Base-by-base conservation (phyloP, 2,797 vertebrate species). In the Schizopygopsis pylzovi region DNA sequence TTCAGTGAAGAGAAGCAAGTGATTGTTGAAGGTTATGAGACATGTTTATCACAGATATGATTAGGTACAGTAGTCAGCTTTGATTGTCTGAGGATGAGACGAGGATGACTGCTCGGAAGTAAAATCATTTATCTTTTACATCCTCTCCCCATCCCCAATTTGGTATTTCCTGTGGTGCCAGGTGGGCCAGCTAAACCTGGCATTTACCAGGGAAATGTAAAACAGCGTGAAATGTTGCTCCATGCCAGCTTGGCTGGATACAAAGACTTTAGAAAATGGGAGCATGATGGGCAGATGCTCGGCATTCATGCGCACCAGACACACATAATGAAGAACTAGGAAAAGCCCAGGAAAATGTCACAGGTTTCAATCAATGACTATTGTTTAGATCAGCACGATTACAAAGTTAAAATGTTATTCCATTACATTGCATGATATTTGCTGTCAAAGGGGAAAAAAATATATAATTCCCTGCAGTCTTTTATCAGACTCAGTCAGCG, bases 191-290 rank as follows among this genome's bases (percentile, higher is more conserved):
- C 75, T 81, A 78, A 84, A 79, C 71, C 86, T 82, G 81, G 81
- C 87, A 81, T 83, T 89, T 83, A 84, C 80, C 80, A 79, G 87
- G 28, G 80, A 89, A 90, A 89, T 84, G 87, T 87, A 85, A 88
- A 84, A 79, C 86, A 81, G 85, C 79, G 37, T 83, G 85, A 81
- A 71, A 15, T 12, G 61, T 43, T 68, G 61, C 63, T 83, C 82
- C 85, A 68, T 77, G 61, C 76, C 85, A 83, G 85, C 63, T 37
- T 86, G 54, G 78, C 89, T 84, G 82, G 78, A 86, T 72, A 25
- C 47, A 86, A 61, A 61, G 52, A 77, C 83, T 86, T 75, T 76
- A 72, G 71, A 79, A 77, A 52, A 65, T 79, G 22, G 41, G 25
- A 77, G 59, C 79, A 28, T 59, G 89, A 61, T 45, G 87, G 77